Conservation (phyloP, 2,888 invertebrate species). For the Argyresthia albistria region DNA sequence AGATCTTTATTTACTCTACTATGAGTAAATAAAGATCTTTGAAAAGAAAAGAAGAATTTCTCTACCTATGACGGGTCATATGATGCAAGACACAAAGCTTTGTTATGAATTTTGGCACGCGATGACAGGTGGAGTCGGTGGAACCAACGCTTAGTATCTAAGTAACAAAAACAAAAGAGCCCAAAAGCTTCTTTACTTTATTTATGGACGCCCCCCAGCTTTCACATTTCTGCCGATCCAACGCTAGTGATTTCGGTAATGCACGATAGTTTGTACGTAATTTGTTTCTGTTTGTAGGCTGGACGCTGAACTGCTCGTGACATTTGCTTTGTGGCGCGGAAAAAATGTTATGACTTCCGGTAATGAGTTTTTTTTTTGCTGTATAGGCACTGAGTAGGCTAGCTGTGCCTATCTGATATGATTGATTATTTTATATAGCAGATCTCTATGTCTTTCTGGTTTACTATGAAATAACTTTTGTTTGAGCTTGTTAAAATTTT, state of each 20-base stretch:
- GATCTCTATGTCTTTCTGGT: not conserved
- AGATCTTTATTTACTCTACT: too few species aligned
- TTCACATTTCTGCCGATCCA: slow-evolving; percentile 11
- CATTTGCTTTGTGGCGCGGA: not conserved
- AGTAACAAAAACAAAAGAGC: not conserved
- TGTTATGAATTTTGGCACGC: not conserved
- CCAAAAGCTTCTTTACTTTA: not conserved
- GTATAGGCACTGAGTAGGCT: not conserved
- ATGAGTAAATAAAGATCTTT: too few species aligned
- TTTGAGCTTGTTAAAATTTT: too few species aligned
- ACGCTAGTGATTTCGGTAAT: slow-evolving; percentile 42
- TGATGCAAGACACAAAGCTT: too few species aligned
- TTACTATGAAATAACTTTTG: too few species aligned
- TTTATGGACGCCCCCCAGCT: not conserved
- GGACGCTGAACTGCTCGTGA: slow-evolving; percentile 9
- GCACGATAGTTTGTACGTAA: slow-evolving; percentile 40
- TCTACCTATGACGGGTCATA: too few species aligned
- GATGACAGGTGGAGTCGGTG: too few species aligned
- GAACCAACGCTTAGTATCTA: too few species aligned
- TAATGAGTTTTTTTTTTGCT: not conserved
- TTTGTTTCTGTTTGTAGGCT: slow-evolving; percentile 30
- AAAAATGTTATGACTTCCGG: not conserved
- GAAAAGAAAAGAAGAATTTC: too few species aligned
- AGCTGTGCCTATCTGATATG: not conserved
- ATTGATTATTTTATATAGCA: not conserved